A percentile compares a stretch with the other conserved stretches of the same genome.
Evolutionary conservation across 2,888 invertebrate genomes (phyloP).

Genomic region (Cyrtodaria siliqua): DNA sequence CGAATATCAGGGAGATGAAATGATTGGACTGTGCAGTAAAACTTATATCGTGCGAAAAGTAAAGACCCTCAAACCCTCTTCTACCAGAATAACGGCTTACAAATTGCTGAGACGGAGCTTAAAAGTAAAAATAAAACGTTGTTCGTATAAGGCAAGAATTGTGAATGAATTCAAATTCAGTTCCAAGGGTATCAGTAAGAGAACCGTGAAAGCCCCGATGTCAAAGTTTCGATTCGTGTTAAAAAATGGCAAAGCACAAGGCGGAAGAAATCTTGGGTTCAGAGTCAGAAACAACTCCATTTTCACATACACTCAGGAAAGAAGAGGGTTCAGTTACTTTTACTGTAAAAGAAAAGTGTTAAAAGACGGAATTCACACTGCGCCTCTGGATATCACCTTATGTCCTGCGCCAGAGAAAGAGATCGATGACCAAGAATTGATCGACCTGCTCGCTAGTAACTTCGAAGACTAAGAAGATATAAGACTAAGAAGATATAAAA

Average conservation of each 20-base stretch:
- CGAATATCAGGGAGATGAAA: constrained; percentile 48
- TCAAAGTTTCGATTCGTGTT: too few relatives aligned
- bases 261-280: constrained; percentile 32
- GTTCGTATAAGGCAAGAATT: too few relatives aligned
- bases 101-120: constrained; percentile 4
- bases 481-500: too few relatives aligned
- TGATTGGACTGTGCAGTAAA: constrained; percentile 56
- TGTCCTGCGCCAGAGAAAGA: constrained; percentile 24
- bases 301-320: too few relatives aligned
- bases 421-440: constrained; percentile 30
- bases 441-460: constrained; percentile 31
- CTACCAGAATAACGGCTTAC: constrained; percentile 20
- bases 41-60: constrained; percentile 52
- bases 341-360: too few relatives aligned
- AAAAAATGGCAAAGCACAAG: constrained; percentile 15
- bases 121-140: not conserved
- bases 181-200: too few relatives aligned
- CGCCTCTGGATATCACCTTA: constrained; percentile 36
- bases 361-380: too few relatives aligned
- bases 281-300: too few relatives aligned
- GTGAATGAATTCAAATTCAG: too few relatives aligned
- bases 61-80: constrained; percentile 10
- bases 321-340: constrained; percentile 47
- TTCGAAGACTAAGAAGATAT: too few relatives aligned
- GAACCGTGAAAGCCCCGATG: too few relatives aligned